Evolutionary conservation across 1,140 invertebrate genomes (phyloP).

Genomic region (Manduca sexta): DNA sequence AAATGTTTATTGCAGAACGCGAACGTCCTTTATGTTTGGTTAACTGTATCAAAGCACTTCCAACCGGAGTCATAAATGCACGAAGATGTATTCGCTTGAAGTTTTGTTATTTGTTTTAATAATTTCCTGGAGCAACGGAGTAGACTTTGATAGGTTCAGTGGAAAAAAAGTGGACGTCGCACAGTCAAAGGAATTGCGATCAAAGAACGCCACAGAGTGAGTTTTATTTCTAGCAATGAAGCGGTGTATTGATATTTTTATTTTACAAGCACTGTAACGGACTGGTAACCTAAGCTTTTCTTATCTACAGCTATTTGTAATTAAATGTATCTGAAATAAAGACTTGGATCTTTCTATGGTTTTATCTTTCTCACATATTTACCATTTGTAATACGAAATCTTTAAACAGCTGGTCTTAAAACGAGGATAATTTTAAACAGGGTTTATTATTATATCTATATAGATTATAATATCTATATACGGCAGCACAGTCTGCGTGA

Average conservation of each 20-base stretch:
- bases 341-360: no score
- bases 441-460: no score
- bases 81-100: conserved; percentile 33
- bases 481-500: no score
- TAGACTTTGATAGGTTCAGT: conserved; percentile 27
- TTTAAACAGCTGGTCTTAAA: no score
- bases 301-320: no score
- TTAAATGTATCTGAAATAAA: no score
- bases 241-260: no score
- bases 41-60: conserved; percentile 3
- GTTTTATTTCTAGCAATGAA: conserved; percentile 6
- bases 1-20: conserved; percentile 4
- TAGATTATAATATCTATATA: no score
- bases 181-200: conserved; percentile 21
- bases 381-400: no score
- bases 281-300: no score
- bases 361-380: no score
- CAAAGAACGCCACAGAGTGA: conserved; percentile 24
- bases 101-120: conserved; percentile 28
- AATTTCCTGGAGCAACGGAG: conserved; percentile 16
- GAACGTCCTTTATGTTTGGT: not conserved
- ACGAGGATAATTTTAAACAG: no score
- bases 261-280: not conserved
- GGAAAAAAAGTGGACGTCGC: conserved; percentile 28
- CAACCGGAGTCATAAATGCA: conserved; percentile 1